Evolutionary conservation across 2,797 vertebrate species (phyloP).

Genomic region (Melanotaenia maccullochi): DNA sequence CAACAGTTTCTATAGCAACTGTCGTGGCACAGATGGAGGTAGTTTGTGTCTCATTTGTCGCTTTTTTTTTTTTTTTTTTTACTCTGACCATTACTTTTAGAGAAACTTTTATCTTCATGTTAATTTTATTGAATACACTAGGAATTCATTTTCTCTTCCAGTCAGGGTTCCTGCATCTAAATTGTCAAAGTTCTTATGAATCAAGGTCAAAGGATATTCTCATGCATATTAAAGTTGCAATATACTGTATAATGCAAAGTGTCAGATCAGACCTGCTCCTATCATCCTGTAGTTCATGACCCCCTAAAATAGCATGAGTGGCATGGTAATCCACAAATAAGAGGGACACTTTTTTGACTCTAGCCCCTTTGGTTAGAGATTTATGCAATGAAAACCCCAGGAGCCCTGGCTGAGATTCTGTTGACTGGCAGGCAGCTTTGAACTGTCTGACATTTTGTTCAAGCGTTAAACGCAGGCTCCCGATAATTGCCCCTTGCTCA

Average conservation of each 20-base stretch:
- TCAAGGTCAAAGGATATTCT: constrained; percentile 2
- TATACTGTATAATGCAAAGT: not conserved
- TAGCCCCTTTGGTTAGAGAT: constrained; percentile 39
- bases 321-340: constrained; percentile 53
- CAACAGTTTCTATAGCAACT: constrained; percentile 48
- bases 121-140: not conserved
- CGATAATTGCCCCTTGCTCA: constrained; percentile 75
- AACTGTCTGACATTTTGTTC: constrained; percentile 73
- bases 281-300: constrained; percentile 15
- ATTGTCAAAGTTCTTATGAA: not conserved
- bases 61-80: not conserved
- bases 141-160: constrained; percentile 2
- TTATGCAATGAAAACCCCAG: constrained; percentile 50
- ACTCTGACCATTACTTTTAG: not conserved
- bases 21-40: constrained; percentile 8
- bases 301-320: constrained; percentile 28
- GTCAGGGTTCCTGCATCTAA: not conserved
- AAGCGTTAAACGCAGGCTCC: constrained; percentile 67
- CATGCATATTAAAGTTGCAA: not conserved
- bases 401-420: constrained; percentile 55
- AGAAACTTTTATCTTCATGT: constrained; percentile 15
- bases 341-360: constrained; percentile 53
- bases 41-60: not conserved
- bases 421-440: constrained; percentile 77
- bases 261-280: not conserved